Base-by-base conservation (phyloP, 1,140 invertebrate species). In the Trypoxylus dichotomus region DNA sequence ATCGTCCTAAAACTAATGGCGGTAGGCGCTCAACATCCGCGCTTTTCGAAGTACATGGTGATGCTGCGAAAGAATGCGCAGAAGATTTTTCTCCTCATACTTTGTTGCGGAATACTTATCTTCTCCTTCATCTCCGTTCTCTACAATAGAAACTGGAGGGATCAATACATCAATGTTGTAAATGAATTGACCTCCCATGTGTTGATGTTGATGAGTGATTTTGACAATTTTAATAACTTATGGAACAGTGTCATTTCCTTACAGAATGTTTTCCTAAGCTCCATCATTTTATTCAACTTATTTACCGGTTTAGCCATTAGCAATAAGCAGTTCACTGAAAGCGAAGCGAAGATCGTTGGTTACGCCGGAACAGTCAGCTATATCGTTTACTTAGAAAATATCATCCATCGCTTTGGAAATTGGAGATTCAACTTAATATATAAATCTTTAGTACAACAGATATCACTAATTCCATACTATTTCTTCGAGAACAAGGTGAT, bases 141-240 rank as follows among this genome's bases (percentile, higher is more conserved):
- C 15, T 94, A 94, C 81, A 89, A 89, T 32, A 87, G 89, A 78
- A 42, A 42, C 11, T 6, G 41, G 5, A 42, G 11, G 5, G 11
- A 5, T 11, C 11, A 5, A 5, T n/a, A n/a, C n/a, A 42, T 11
- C 5, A 86, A 88, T 79, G 85, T 84, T 10, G 88, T 88, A 74
- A 84, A 79, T 6, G 91, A 90, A 7, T 86, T 89, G 25, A 92
- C 93, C 0, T 82, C 95, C 6, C 94, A 93, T 0, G 91, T 94
- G 21, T 91, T 94, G 1, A 95, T 95, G 94, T 87, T 95, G 25
- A 95, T 93, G 0, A 94, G 94, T 11, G 94, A 95, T 85, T 94
- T 95, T 80, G 93, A 95, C 80, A 91, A 93, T 41, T 95, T 95
- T 81, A 86, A 90, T 19, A 86, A 87, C n/a, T 89, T 90, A 83